These are phyloP conservation scores for Drosophila lacteicornis DNA, from an alignment of 1,140 invertebrate genomes.

Conservation along the genomic window DNA sequence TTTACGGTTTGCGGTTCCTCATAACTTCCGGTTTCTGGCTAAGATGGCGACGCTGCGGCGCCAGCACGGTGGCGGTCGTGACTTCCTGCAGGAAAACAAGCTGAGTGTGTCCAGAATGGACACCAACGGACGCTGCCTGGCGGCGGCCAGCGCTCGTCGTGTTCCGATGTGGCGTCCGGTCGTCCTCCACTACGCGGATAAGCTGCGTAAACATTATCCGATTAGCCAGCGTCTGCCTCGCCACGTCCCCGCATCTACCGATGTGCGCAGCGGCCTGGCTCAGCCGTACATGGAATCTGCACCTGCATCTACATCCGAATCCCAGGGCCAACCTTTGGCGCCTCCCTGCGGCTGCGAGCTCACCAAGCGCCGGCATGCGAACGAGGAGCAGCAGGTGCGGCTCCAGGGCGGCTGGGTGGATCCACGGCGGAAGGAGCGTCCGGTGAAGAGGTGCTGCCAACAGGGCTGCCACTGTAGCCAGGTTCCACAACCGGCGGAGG, in stretches of 20 bases:
- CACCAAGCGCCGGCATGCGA: background rate
- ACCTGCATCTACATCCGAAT: background rate
- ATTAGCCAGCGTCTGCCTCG: background rate
- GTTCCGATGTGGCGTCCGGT: slow-evolving; percentile 48
- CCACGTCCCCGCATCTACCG: background rate
- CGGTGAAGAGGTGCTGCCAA: background rate
- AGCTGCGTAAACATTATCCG: slow-evolving; percentile 12
- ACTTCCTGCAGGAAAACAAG: slow-evolving; percentile 48
- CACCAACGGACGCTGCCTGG: slow-evolving; percentile 10
- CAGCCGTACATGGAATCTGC: slow-evolving; percentile 9
- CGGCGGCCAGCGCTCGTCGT: slow-evolving; percentile 13
- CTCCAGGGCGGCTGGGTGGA: slow-evolving; percentile 31
- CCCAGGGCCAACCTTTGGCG: background rate
- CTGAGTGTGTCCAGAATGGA: slow-evolving; percentile 21
- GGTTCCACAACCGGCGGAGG: background rate
- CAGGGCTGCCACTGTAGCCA: slow-evolving; percentile 8
- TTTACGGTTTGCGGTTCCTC: too few species aligned
- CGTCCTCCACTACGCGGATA: slow-evolving; percentile 30
- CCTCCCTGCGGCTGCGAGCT: background rate
- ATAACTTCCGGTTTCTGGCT: background rate
- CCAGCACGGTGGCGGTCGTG: slow-evolving; percentile 31
- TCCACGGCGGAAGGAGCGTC: background rate
- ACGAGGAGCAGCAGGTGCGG: background rate
- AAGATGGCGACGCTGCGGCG: slow-evolving; percentile 10
- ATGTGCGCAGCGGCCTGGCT: slow-evolving; percentile 28